These are phyloP conservation scores for Macheiramphus alcinus DNA, from an alignment of 2,113 vertebrate species.

Conservation along the genomic window DNA sequence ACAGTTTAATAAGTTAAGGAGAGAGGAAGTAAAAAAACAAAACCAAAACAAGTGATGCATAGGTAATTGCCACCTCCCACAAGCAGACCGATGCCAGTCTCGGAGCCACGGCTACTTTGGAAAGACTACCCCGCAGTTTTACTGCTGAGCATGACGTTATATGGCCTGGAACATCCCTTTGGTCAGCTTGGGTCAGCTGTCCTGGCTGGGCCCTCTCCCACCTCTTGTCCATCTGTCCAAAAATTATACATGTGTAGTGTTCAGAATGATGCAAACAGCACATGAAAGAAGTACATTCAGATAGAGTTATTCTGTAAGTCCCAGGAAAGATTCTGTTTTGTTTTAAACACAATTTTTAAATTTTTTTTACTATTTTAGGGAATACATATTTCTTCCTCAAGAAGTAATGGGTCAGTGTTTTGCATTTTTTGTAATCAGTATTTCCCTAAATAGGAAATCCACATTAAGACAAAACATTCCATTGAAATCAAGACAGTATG, in stretches of 20 bases:
- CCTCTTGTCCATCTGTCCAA: not conserved
- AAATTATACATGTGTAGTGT: fast-evolving
- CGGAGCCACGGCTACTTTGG: not conserved
- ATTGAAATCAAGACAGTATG: not conserved
- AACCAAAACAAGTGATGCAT: not conserved
- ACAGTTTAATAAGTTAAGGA: not conserved
- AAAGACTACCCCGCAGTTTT: too few species aligned
- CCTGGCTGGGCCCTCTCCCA: not conserved
- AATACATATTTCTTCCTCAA: not conserved
- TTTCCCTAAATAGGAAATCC: not conserved
- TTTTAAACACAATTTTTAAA: too few species aligned
- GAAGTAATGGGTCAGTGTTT: fast-evolving
- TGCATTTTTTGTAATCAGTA: not conserved
- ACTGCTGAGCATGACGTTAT: fast-evolving
- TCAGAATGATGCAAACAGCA: not conserved
- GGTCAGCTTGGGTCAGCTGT: not conserved
- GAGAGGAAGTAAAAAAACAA: not conserved
- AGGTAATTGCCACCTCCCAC: not conserved
- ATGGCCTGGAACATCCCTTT: not conserved
- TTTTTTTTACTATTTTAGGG: not conserved
- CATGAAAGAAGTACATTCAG: not conserved
- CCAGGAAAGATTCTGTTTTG: not conserved
- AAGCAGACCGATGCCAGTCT: not conserved
- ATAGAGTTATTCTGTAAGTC: not conserved
- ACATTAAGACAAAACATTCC: not conserved